A percentile compares a stretch with the other conserved stretches of the same genome.
Evolutionary conservation across 1,140 invertebrate species (phyloP).

Genomic region (Pinna nobilis): DNA sequence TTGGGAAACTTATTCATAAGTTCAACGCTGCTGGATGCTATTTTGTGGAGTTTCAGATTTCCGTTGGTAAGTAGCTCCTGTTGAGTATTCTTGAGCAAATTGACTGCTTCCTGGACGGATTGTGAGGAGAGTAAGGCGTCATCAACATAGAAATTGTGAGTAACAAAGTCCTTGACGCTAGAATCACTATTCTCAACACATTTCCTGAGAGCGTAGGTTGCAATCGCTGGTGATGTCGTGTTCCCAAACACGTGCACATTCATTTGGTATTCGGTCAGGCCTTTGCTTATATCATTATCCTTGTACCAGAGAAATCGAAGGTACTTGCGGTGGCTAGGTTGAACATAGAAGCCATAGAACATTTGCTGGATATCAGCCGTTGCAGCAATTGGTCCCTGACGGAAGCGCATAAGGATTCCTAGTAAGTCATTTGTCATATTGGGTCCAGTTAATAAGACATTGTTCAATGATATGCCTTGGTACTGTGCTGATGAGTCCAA

Average conservation of each 20-base stretch:
- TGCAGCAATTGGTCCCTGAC: slow-evolving; percentile 26
- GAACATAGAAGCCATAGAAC: slow-evolving; percentile 42
- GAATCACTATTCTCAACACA: slow-evolving; percentile 3
- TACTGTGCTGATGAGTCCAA: slow-evolving; percentile 27
- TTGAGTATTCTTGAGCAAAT: slow-evolving; percentile 24
- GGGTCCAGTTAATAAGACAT: slow-evolving; percentile 54
- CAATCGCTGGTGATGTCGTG: slow-evolving; percentile 37
- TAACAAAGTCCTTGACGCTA: slow-evolving; percentile 33
- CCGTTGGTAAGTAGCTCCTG: neutral
- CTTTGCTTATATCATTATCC: slow-evolving; percentile 18
- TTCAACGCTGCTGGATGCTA: slow-evolving; percentile 26
- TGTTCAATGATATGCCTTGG: slow-evolving; percentile 53
- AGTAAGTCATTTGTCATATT: slow-evolving; percentile 63
- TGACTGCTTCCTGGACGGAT: neutral
- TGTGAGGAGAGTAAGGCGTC: slow-evolving; percentile 24
- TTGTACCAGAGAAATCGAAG: slow-evolving; percentile 37
- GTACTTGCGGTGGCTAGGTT: slow-evolving; percentile 16
- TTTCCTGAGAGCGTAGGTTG: slow-evolving; percentile 33
- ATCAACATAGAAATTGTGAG: slow-evolving; percentile 45
- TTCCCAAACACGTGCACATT: slow-evolving; percentile 48
- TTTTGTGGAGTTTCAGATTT: slow-evolving; percentile 34
- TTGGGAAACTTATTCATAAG: slow-evolving; percentile 14
- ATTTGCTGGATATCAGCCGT: slow-evolving; percentile 47
- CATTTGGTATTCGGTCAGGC: slow-evolving; percentile 40
- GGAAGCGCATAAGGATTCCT: slow-evolving; percentile 47